These are phyloP conservation scores for Leptodactylus fuscus DNA, from an alignment of 2,113 vertebrate species.

Conservation along the genomic window DNA sequence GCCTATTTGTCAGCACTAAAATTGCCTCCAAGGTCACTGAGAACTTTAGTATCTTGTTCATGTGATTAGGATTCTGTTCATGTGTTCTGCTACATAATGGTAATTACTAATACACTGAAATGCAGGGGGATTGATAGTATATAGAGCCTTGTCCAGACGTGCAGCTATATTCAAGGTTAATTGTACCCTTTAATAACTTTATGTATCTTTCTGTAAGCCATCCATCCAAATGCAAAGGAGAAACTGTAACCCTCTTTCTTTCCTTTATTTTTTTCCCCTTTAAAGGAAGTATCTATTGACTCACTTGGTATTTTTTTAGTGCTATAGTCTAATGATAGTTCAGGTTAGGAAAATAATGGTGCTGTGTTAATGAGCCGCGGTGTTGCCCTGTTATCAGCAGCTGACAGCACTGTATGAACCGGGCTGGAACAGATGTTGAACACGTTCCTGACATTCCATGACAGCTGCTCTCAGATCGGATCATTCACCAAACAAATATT, in stretches of 20 bases:
- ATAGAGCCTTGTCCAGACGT: constrained; percentile 4
- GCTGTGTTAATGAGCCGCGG: constrained; percentile 17
- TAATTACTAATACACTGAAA: constrained; percentile 22
- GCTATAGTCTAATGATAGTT: neutral
- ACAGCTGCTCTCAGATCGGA: constrained; percentile 38
- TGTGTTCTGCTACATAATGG: constrained; percentile 16
- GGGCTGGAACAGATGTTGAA: constrained; percentile 42
- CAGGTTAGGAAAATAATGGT: constrained; percentile 23
- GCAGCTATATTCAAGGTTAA: constrained; percentile 15
- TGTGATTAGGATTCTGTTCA: constrained; percentile 17
- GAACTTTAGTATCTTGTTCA: neutral
- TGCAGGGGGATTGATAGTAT: neutral
- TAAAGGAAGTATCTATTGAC: too few species aligned
- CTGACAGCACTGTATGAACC: constrained; percentile 43
- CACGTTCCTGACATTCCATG: constrained; percentile 36
- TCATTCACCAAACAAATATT: constrained; percentile 30
- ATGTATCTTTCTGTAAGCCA: neutral
- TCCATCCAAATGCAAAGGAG: neutral
- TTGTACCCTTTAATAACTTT: neutral
- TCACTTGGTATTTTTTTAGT: neutral
- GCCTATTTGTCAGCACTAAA: neutral
- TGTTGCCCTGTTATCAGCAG: constrained; percentile 33
- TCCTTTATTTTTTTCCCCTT: too few species aligned
- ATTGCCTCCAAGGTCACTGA: neutral
- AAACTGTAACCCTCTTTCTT: too few species aligned